Evolutionary conservation across 2,113 vertebrate species (phyloP).

Genomic region (Paraplagusia blochii): DNA sequence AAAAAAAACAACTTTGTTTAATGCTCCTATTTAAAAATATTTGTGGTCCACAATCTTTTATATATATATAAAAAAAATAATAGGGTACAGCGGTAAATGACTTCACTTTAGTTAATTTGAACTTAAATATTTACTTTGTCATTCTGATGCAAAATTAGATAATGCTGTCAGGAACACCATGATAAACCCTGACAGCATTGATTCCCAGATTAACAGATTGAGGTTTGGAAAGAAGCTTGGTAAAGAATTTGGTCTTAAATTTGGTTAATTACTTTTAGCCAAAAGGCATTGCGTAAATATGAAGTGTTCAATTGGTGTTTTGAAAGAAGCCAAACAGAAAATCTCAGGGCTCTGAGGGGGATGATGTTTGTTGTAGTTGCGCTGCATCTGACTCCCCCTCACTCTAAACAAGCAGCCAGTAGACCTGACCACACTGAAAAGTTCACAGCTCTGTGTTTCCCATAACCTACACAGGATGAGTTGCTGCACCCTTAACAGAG

Average conservation of each 20-base stretch:
- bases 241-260: conserved; percentile 15
- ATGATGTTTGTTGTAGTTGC: conserved; percentile 47
- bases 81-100: conserved; percentile 3
- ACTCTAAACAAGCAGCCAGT: conserved; percentile 80
- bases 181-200: background rate
- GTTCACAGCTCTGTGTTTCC: conserved; percentile 94
- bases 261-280: conserved; percentile 9
- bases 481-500: conserved; percentile 99
- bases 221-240: conserved; percentile 25
- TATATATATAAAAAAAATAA: background rate
- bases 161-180: conserved; percentile 2
- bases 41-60: conserved; percentile 24
- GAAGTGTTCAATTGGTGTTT: background rate
- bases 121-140: conserved; percentile 3
- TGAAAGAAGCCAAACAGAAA: conserved; percentile 27
- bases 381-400: conserved; percentile 55
- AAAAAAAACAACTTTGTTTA: conserved; percentile 54
- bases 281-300: background rate
- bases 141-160: conserved; percentile 12
- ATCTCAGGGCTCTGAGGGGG: conserved; percentile 18
- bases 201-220: conserved; percentile 9
- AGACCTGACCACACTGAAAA: conserved; percentile 84
- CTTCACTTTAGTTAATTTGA: too few relatives aligned
- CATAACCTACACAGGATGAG: conserved; percentile 99
- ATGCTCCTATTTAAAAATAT: conserved; percentile 30